These are phyloP conservation scores for Oceanodroma tethys DNA, from an alignment of 2,113 vertebrate species.

Conservation along the genomic window DNA sequence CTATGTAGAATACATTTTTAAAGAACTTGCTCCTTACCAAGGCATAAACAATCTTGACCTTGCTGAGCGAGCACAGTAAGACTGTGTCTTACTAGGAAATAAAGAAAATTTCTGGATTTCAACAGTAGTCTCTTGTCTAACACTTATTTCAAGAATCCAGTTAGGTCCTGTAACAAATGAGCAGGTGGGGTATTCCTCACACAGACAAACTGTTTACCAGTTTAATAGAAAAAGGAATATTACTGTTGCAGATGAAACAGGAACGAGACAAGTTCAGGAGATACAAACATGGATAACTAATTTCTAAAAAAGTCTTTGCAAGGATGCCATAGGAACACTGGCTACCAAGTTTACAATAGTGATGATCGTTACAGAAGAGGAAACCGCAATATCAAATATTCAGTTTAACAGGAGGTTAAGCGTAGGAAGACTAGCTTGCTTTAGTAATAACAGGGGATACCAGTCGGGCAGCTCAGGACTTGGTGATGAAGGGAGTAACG, in stretches of 20 bases:
- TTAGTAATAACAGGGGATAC: not conserved
- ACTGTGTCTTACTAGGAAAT: not conserved
- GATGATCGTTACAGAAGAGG: not conserved
- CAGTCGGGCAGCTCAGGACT: not conserved
- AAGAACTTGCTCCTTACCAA: not conserved
- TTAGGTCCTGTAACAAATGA: not conserved
- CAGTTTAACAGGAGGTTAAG: not conserved
- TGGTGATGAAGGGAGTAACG: rapidly evolving
- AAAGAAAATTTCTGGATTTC: not conserved
- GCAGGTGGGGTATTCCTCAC: not conserved
- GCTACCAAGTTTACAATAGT: not conserved
- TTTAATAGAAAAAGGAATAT: not conserved
- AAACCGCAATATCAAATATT: not conserved
- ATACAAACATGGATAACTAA: not conserved
- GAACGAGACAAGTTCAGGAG: not conserved
- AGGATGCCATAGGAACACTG: not conserved
- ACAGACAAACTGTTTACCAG: not conserved
- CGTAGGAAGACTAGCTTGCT: not conserved
- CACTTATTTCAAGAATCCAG: not conserved
- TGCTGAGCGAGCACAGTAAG: not conserved
- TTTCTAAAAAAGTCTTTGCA: not conserved
- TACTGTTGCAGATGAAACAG: not conserved
- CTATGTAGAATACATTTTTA: not conserved
- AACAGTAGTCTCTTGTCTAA: not conserved
- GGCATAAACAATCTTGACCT: not conserved